phyloP scores from a whole-genome alignment of 2,888 invertebrate genomes.

The Plebejus argus region DNA sequence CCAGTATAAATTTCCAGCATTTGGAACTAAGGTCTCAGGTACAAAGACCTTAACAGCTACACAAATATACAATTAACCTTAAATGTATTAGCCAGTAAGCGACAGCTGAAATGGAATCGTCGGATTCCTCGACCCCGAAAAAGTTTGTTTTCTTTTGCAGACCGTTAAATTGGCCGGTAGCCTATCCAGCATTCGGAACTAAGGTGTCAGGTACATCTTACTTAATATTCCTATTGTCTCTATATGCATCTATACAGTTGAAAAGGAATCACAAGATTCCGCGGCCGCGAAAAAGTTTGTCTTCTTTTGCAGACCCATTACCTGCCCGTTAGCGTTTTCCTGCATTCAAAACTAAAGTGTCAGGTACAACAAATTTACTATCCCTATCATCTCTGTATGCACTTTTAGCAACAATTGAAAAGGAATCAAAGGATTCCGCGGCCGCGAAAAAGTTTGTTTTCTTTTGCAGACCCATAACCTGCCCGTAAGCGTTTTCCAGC shows the following conservation, averaged over 20 bases:
- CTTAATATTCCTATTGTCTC: background rate
- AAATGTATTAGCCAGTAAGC: background rate
- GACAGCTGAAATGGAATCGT: background rate
- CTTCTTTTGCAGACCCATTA: background rate
- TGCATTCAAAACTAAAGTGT: too few species aligned
- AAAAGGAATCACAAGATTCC: background rate
- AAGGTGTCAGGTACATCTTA: background rate
- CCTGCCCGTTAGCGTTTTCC: background rate
- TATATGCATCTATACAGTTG: too few species aligned
- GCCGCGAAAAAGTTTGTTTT: slow-evolving; percentile 7
- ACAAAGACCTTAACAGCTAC: background rate
- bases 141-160: background rate
- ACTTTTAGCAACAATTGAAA: background rate
- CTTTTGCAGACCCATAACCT: slow-evolving; percentile 4
- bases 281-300: too few species aligned
- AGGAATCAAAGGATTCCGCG: background rate
- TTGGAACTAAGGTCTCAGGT: background rate
- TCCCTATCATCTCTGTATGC: too few species aligned
- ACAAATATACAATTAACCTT: background rate
- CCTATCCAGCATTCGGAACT: background rate
- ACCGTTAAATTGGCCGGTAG: background rate
- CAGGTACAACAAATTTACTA: too few species aligned
- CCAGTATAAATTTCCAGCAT: background rate
- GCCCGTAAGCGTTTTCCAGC: background rate
- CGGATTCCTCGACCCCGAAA: background rate